Percentiles rank a stretch among this genome's conserved stretches.
Evolutionary conservation across 2,113 vertebrate genomes (phyloP).

Genomic region (Oreochromis spilurus): DNA sequence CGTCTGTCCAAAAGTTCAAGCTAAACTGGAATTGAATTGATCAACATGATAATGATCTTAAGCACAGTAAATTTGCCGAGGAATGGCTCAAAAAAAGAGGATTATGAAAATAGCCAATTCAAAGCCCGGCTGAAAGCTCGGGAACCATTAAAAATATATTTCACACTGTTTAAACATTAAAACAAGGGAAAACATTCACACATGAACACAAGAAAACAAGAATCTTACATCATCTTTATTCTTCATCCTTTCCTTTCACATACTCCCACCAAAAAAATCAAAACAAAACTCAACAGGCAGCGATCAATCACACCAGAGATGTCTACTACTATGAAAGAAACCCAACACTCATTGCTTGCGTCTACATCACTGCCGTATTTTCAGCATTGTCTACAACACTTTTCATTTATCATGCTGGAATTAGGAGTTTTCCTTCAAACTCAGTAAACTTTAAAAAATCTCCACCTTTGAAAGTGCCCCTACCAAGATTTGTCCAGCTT

Average conservation of each 20-base stretch:
- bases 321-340: not conserved
- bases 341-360: not conserved
- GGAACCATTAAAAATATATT: not conserved
- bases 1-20: not conserved
- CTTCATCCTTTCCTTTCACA: not conserved
- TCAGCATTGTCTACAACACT: not conserved
- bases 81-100: not conserved
- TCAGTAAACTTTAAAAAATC: not conserved
- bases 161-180: not conserved
- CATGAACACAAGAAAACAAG: not conserved
- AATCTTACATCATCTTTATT: not conserved
- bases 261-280: not conserved
- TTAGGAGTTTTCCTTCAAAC: not conserved
- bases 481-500: not conserved
- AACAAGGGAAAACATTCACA: not conserved
- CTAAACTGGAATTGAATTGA: not conserved
- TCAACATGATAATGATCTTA: not conserved
- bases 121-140: not conserved
- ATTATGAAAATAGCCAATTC: not conserved
- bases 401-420: not conserved
- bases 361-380: not conserved
- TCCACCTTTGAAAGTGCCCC: not conserved
- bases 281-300: not conserved
- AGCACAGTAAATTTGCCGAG: not conserved
- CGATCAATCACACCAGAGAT: not conserved